Conservation (phyloP, 1,140 invertebrate genomes). For the Magallana gigas region DNA sequence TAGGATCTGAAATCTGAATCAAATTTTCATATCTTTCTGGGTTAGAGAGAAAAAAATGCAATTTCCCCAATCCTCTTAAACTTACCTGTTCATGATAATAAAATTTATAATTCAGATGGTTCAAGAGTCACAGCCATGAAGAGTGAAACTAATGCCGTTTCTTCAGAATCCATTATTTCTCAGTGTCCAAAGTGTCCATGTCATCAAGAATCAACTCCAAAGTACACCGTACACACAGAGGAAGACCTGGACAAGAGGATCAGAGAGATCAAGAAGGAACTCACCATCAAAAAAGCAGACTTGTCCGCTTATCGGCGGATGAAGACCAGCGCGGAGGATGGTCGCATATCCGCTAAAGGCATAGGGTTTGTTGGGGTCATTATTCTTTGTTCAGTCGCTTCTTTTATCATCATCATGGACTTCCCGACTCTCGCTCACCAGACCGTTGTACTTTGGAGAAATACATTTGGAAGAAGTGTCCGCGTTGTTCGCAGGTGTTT, state of each 20-base stretch:
- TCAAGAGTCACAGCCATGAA: too few relatives aligned
- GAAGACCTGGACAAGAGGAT: background rate
- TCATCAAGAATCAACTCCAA: background rate
- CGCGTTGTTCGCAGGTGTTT: background rate
- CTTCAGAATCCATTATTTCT: background rate
- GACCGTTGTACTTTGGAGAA: background rate
- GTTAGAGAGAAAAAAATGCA: too few relatives aligned
- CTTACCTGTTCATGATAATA: too few relatives aligned
- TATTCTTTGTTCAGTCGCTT: slow-evolving; percentile 29
- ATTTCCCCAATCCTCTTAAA: too few relatives aligned
- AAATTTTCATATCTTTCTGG: too few relatives aligned
- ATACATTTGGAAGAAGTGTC: background rate
- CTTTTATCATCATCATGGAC: slow-evolving; percentile 16
- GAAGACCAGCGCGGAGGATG: slow-evolving; percentile 28
- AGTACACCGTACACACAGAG: background rate
- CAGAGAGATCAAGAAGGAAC: slow-evolving; percentile 11
- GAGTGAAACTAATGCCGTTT: background rate
- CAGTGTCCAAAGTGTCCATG: background rate
- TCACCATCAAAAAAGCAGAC: slow-evolving; percentile 27
- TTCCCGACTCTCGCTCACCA: slow-evolving; percentile 4
- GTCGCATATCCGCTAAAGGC: slow-evolving; percentile 18
- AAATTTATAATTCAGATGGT: too few relatives aligned
- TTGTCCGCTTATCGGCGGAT: slow-evolving; percentile 11
- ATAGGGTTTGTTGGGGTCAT: slow-evolving; percentile 34
- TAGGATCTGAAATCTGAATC: too few relatives aligned